These are phyloP conservation scores for Pomatorhinus ruficollis DNA, from an alignment of 2,113 vertebrate species.

Conservation along the genomic window DNA sequence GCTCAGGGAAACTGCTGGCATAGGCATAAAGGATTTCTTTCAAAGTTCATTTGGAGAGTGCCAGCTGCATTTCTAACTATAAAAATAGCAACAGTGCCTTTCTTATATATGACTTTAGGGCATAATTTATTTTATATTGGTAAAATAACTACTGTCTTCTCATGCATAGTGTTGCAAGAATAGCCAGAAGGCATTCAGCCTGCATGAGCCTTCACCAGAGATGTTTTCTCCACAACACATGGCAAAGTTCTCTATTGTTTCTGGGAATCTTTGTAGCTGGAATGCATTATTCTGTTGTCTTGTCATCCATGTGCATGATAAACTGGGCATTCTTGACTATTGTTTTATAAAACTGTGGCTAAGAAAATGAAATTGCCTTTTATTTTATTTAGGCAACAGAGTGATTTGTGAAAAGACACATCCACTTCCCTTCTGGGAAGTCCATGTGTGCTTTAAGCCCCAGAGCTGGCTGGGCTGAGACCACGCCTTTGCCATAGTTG, in stretches of 20 bases:
- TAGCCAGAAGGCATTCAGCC: not conserved
- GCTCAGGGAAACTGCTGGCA: not conserved
- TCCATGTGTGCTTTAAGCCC: not conserved
- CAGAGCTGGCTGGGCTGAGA: not conserved
- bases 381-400: not conserved
- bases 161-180: not conserved
- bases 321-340: not conserved
- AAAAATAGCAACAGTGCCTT: not conserved
- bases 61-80: not conserved
- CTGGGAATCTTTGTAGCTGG: not conserved
- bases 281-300: not conserved
- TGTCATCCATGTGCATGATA: not conserved
- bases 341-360: not conserved
- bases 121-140: not conserved
- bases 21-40: not conserved
- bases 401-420: not conserved
- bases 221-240: not conserved
- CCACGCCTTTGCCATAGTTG: not conserved
- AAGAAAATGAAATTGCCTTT: not conserved
- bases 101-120: not conserved
- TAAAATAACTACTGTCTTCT: not conserved
- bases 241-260: not conserved
- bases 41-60: not conserved
- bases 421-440: not conserved
- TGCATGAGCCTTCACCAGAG: not conserved